Base-by-base conservation (phyloP, 1,140 invertebrate genomes). In the Magallana ariakensis region DNA sequence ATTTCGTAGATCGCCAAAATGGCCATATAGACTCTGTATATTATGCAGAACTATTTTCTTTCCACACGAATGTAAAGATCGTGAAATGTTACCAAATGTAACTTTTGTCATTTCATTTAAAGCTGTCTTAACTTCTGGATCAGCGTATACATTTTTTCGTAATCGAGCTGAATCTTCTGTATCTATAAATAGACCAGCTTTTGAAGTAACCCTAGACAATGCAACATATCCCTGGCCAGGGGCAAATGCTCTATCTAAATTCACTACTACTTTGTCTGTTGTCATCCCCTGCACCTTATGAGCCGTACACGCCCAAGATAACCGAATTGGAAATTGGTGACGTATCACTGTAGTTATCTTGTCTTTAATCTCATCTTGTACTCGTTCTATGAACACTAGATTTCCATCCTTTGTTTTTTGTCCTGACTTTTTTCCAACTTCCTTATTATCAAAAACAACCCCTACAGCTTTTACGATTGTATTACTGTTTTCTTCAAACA, bases 241-340 rank as follows among this genome's bases (percentile, higher is more conserved):
- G 19, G 26, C 46, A 83, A 87, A 87, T 2, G 57, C 57, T 3
- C 26, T 83, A 22, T 83, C 26, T 9, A 87, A 53, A 19, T 60
- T 22, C 1, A 87, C 86, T 56, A 84, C 86, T 55, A 84, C 62
- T n/a, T 80, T 87, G 4, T 70, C 60, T 13, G 57, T 15, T 22
- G 86, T 87, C 62, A 87, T 75, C 11, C 86, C 86, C 53, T 87
- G 81, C 10, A 84, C 82, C 46, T 84, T 84, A 81, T 87, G 86
- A 19, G 58, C 80, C 22, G 81, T 87, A 26, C 80, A 82, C 22
- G 81, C 86, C 81, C 82, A 87, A 58, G 80, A 81, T 11, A 87
- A 33, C 16, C 58, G 55, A 19, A 87, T 15, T 22, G 58, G 85
- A 57, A 87, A 80, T 57, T 83, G 86, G 22, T 26, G 19, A 22